phyloP scores from a whole-genome alignment of 2,888 invertebrate species.

The Synergus laeviventris region DNA sequence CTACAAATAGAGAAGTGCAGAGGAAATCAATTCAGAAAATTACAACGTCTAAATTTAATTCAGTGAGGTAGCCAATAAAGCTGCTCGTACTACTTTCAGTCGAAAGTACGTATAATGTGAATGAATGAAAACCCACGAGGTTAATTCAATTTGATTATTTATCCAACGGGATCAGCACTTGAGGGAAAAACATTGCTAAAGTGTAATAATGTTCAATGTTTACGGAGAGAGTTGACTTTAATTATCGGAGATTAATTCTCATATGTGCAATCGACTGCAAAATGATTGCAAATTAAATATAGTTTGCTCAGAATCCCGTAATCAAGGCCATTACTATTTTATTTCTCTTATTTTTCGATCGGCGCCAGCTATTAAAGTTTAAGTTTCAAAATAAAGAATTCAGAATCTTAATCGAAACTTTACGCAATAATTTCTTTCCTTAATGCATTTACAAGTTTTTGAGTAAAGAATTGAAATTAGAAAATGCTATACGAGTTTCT shows the following conservation, averaged over 20 bases:
- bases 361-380: constrained; percentile 7
- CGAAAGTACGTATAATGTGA: constrained; percentile 13
- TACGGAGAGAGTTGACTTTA: constrained; percentile 32
- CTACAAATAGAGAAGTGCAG: constrained; percentile 25
- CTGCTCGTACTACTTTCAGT: constrained; percentile 33
- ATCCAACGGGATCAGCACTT: background rate
- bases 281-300: constrained; percentile 27
- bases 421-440: background rate
- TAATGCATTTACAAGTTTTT: background rate
- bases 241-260: constrained; percentile 36
- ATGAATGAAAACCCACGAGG: constrained; percentile 17
- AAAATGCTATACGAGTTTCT: background rate
- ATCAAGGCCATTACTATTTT: constrained; percentile 6
- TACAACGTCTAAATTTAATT: constrained; percentile 36
- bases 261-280: constrained; percentile 29
- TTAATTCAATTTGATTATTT: constrained; percentile 18
- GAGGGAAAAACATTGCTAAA: background rate
- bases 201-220: constrained; percentile 16
- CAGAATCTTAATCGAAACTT: background rate
- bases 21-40: constrained; percentile 33
- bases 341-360: background rate
- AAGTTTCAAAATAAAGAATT: constrained; percentile 3
- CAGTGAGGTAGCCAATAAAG: constrained; percentile 20
- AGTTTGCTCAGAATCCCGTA: constrained; percentile 22
- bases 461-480: background rate